Percentiles rank a stretch among this genome's conserved stretches.
These are phyloP conservation scores for Siniperca chuatsi DNA, from an alignment of 2,113 vertebrate species.

Conservation along the genomic window DNA sequence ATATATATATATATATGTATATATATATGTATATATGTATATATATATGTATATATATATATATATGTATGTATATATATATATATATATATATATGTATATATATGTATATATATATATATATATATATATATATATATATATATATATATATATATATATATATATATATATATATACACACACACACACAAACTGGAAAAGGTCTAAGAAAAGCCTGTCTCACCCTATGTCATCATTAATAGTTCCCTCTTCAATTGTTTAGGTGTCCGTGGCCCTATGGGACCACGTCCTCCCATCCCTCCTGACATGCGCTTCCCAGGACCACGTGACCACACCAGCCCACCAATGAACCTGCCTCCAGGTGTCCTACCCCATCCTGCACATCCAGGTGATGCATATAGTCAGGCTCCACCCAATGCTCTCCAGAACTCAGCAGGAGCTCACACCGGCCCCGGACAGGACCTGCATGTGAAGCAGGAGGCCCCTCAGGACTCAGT, in stretches of 20 bases:
- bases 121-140: too few species aligned
- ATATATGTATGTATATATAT: too few species aligned
- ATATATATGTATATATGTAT: too few species aligned
- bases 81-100: too few species aligned
- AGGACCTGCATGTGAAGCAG: constrained; percentile 81
- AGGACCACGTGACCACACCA: constrained; percentile 70
- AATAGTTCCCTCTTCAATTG: neutral
- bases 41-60: too few species aligned
- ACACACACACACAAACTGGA: too few species aligned
- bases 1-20: too few species aligned
- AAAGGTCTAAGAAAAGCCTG: too few species aligned
- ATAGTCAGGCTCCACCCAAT: constrained; percentile 63
- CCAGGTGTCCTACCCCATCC: constrained; percentile 80
- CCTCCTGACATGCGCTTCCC: constrained; percentile 78
- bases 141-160: too few species aligned
- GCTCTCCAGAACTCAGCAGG: constrained; percentile 63
- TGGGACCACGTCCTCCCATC: constrained; percentile 83
- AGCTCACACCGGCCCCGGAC: constrained; percentile 43
- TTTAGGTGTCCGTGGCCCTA: constrained; percentile 73
- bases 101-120: too few species aligned
- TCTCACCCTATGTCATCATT: neutral
- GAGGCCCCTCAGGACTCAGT: constrained; percentile 83
- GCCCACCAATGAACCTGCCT: constrained; percentile 76
- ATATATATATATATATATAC: too few species aligned
- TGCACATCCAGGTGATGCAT: constrained; percentile 73